These are phyloP conservation scores for Sebastes fasciatus DNA, from an alignment of 2,113 vertebrate species.

Conservation along the genomic window DNA sequence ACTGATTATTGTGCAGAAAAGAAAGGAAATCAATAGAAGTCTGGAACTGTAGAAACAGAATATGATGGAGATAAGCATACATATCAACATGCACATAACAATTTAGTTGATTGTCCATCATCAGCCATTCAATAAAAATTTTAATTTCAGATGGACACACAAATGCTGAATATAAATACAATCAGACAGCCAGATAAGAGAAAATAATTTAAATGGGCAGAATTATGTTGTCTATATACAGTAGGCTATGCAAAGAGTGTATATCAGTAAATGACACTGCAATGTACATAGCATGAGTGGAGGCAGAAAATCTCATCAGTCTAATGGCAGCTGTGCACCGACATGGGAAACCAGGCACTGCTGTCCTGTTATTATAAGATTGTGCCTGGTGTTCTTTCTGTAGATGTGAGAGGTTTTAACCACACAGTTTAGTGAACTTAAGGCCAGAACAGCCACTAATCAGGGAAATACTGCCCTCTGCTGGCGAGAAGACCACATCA, in stretches of 20 bases:
- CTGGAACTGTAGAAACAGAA: no score
- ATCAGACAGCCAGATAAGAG: background rate
- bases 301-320: conserved; percentile 54
- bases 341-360: background rate
- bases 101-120: background rate
- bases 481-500: conserved; percentile 8
- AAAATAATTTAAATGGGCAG: background rate
- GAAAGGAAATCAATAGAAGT: no score
- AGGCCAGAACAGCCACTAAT: background rate
- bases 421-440: background rate
- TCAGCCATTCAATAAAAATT: background rate
- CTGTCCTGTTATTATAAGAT: background rate
- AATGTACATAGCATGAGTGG: conserved; percentile 15
- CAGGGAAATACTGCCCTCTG: conserved; percentile 38
- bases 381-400: background rate
- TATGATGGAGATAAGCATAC: background rate
- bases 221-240: background rate
- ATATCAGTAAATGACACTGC: conserved; percentile 22
- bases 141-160: background rate
- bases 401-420: conserved; percentile 1
- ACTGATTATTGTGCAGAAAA: no score
- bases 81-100: background rate
- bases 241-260: background rate
- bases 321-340: conserved; percentile 41
- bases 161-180: background rate